Evolutionary conservation across 2,797 vertebrate genomes (phyloP), one percentile per base, ranked within the genome.

Genomic region (Microhierax caerulescens): DNA sequence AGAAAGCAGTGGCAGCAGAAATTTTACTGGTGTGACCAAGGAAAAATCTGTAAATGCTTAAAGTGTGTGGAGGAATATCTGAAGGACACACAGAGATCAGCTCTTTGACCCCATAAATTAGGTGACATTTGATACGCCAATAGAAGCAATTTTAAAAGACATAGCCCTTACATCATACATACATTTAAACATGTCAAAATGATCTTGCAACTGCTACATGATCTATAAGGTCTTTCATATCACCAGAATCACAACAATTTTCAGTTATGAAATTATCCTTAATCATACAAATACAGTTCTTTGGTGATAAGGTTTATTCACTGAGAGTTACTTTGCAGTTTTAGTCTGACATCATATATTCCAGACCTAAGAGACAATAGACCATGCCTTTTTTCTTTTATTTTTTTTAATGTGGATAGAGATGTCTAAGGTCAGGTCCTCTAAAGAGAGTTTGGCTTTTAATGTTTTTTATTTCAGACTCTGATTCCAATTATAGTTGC

Each of bases 401-500:
- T 45, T 83, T 83, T 64, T 57, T 83, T 74, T 56, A 32, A 85
- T 81, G 72, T 72, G 82, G 84, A 72, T n/a, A 59, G 69, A 76
- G 64, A 88, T 78, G 60, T 80, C 85, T 57, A 75, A 64, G 45
- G 56, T 72, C 89, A 85, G 87, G 78, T 89, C 39, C 60, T 94
- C 68, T 67, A 77, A 85, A 41, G 68, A 91, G 56, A 87, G 50
- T 70, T 53, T 74, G 32, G 37, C 23, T 43, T 96, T 75, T 85
- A 45, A 82, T 70, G 75, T 25, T 92, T 93, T 70, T 93, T 76
- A 39, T 88, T 92, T 87, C 84, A 92, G 84, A 79, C 39, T 91
- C 68, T 88, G 89, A 95, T 77, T 92, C 48, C 53, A 94, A 72
- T 93, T 95, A 93, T 25, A 91, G 60, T 41, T 76, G 51, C 48